Base-by-base conservation (phyloP, 2,797 vertebrate genomes). In the Hyperoplus immaculatus region DNA sequence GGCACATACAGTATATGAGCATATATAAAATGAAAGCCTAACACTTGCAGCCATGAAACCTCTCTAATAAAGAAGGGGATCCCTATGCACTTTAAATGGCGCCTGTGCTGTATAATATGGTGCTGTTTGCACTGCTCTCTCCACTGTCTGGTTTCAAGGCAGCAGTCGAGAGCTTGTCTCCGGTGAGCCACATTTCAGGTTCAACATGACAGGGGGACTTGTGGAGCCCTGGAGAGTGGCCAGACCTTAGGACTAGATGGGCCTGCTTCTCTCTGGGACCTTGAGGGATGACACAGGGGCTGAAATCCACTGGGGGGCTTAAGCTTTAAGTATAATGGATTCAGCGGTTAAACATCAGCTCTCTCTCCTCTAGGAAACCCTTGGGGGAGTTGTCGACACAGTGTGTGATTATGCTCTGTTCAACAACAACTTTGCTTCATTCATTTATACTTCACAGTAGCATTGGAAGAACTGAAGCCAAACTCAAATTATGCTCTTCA, bases 31-130 rank as follows among this genome's bases (percentile, higher is more conserved):
- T 46, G 41, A 81, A 83, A 74, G 69, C 64, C 55, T 75, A 50
- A 72, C 39, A 76, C 81, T 90, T 92, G 94, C 83, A 91, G 82
- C 78, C 77, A 81, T 89, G 80, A 84, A 70, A 87, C 81, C 72
- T 75, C 79, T 77, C 60, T 90, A 90, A 93, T 92, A 88, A 87
- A 81, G 76, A 78, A 64, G 87, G 88, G 88, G 91, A 79, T 92
- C 89, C 87, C 88, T 63, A 8, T 74, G 82, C 81, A 45, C 90
- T 90, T 93, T 91, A 77, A 89, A 91, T 85, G 85, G 41, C 14
- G 18, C 75, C 56, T 55, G 36, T 77, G 72, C 69, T 83, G 75
- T 64, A 83, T 83, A 82, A 84, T 88, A 72, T 59, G 15, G n/a
- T 50, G n/a, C n/a, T 70, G 76, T 82, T 74, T 73, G 72, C 42